Base-by-base conservation (phyloP, 2,888 invertebrate species). In the Heteromyza rotundicornis region DNA sequence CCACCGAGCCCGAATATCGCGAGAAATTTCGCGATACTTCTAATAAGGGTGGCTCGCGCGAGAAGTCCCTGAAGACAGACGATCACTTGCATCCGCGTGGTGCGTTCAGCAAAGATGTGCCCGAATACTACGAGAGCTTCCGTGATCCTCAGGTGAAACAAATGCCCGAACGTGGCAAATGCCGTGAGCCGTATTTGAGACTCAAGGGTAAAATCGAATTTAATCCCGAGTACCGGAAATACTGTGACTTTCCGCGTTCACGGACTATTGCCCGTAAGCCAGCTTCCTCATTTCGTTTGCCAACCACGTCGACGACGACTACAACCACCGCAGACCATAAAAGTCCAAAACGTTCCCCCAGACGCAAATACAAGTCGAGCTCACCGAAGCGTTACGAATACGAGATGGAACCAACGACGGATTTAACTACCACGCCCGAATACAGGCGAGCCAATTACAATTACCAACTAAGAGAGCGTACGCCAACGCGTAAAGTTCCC, bases 151-250 rank as follows among this genome's bases (percentile, higher is more conserved):
- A 83, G 17, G 70, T 82, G 12, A 81, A 75, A 56, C 74, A 78
- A 49, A 73, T 79, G 68, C 83, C 84, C n/a, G 83, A 83, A 66
- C 75, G 79, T 8, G 81, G 80, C 8, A 84, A 82, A 68, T 77
- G 80, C 20, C 75, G 80, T 0, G 80, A 82, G 47, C 79, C 83
- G 2, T 80, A 76, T 22, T 68, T 84, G n/a, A 76, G 78, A 0
- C 72, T 83, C 10, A 78, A 77, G 53, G 83, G 82, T n/a, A 82
- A 81, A 67, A 75, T 81, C 59, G 83, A 83, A 69, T 84, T 83
- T 66, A 81, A 81, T 71, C 82, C 83, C 1, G 84, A 83, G 64
- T 83, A 83, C 64, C 73, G 80, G 27, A 82, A 80, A 54, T 84
- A 80, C 62, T 65, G 78, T 51, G 80, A 84, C 63, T 82, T 80